Percentiles rank a stretch among this genome's conserved stretches.
phyloP scores from a whole-genome alignment of 2,888 invertebrate species.

The Hetaerina titia region DNA sequence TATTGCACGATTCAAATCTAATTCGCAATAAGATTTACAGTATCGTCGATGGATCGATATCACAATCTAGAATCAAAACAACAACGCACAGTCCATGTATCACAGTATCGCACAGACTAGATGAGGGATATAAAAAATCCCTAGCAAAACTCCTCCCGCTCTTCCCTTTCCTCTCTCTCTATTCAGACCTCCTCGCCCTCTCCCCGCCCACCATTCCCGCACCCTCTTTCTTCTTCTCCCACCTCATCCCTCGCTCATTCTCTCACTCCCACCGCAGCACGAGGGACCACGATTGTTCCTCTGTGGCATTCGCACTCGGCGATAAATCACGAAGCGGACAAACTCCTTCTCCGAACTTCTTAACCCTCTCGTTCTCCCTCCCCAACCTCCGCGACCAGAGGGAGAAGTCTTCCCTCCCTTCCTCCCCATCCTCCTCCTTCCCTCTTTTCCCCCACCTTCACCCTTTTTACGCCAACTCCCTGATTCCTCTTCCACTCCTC shows the following conservation, averaged over 20 bases:
- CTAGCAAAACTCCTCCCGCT: neutral
- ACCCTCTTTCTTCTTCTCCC: neutral
- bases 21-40: no score
- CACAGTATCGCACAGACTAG: neutral
- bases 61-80: no score
- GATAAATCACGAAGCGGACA: constrained; percentile 63
- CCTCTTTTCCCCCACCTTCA: neutral
- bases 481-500: neutral
- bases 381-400: neutral
- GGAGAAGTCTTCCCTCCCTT: neutral
- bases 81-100: neutral
- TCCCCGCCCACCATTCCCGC: no score
- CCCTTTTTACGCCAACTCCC: neutral
- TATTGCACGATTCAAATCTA: no score
- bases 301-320: constrained; percentile 58
- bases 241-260: neutral
- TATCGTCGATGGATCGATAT: no score
- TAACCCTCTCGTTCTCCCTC: constrained; percentile 16
- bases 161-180: neutral
- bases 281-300: constrained; percentile 35
- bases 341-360: constrained; percentile 67
- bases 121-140: neutral
- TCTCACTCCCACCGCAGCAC: constrained; percentile 33
- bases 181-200: neutral
- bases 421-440: neutral